Conservation (phyloP, 2,797 vertebrate genomes). For the Sebastes trivittatus region DNA sequence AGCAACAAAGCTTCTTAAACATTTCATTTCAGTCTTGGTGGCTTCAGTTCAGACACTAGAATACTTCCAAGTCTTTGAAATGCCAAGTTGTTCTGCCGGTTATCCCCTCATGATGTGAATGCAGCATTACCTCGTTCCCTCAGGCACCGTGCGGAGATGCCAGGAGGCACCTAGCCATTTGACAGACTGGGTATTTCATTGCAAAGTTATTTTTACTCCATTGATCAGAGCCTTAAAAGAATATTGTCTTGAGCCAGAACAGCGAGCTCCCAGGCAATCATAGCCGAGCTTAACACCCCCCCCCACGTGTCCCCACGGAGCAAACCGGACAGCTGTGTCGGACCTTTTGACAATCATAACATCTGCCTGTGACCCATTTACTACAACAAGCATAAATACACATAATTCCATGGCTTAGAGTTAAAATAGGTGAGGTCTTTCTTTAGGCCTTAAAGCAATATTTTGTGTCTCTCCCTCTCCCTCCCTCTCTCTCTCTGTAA, state of each 20-base stretch:
- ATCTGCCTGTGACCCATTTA: constrained; percentile 25
- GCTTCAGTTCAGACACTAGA: constrained; percentile 11
- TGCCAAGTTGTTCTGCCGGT: constrained; percentile 1
- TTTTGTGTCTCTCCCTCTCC: neutral
- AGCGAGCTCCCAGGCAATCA: constrained; percentile 19
- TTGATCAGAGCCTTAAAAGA: constrained; percentile 47
- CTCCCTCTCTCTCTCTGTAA: neutral
- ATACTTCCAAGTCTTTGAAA: constrained; percentile 1
- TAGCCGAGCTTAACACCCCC: neutral
- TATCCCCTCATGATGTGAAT: constrained; percentile 9
- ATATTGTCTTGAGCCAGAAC: constrained; percentile 32
- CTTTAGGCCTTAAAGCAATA: neutral
- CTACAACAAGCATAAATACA: neutral
- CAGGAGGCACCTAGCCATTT: constrained; percentile 36
- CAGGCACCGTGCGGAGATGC: constrained; percentile 5
- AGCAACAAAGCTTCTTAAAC: neutral
- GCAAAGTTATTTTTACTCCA: constrained; percentile 49
- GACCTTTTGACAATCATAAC: constrained; percentile 18
- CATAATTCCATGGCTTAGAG: neutral
- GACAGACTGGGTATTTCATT: constrained; percentile 29
- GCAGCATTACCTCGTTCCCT: constrained; percentile 14
- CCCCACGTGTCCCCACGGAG: neutral
- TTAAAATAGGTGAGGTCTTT: neutral
- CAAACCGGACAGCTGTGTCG: constrained; percentile 5
- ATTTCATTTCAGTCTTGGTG: neutral